Evolutionary conservation across 2,797 vertebrate genomes (phyloP).

Genomic region (Melanogrammus aeglefinus): DNA sequence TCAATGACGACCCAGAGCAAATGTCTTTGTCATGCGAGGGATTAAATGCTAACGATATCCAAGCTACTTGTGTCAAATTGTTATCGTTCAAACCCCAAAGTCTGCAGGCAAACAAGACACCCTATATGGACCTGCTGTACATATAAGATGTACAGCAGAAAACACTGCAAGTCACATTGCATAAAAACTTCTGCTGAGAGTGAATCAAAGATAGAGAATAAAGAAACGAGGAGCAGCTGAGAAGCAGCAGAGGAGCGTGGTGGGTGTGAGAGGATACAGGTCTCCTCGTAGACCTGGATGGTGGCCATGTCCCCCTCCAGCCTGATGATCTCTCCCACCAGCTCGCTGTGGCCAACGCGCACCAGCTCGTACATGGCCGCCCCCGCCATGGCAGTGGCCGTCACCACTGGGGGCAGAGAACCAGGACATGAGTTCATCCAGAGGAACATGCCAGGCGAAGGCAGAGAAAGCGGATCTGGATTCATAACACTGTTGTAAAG

Average conservation of each 20-base stretch:
- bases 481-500: background rate
- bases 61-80: too few relatives aligned
- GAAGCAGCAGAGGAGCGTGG: background rate
- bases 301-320: slow-evolving; percentile 97
- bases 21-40: too few relatives aligned
- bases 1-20: slow-evolving; percentile 58
- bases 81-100: background rate
- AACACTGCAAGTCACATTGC: background rate
- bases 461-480: background rate
- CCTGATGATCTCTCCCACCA: slow-evolving; percentile 96
- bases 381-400: slow-evolving; percentile 90
- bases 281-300: slow-evolving; percentile 99
- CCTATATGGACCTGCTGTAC: too few relatives aligned
- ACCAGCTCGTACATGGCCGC: slow-evolving; percentile 98
- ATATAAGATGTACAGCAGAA: background rate
- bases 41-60: too few relatives aligned
- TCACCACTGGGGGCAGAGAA: slow-evolving; percentile 81
- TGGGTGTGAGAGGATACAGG: slow-evolving; percentile 85
- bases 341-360: slow-evolving; percentile 91
- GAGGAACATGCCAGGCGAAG: background rate
- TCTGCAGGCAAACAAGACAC: background rate
- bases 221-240: background rate
- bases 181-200: background rate
- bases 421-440: background rate
- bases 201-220: background rate